phyloP scores from a whole-genome alignment of 2,113 vertebrate genomes.

The Microtus oregoni region DNA sequence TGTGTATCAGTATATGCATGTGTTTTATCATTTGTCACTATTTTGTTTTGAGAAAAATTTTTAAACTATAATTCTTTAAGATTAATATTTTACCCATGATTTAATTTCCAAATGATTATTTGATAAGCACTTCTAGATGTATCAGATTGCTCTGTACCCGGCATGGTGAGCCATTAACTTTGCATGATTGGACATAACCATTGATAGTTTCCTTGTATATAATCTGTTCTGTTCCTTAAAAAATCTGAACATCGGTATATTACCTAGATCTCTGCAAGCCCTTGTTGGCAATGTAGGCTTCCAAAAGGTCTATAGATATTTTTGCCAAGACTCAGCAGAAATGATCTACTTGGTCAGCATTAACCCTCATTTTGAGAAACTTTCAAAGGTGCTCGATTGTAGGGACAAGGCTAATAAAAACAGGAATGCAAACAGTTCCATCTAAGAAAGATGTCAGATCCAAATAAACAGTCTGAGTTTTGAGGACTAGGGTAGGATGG shows the following conservation, averaged over 20 bases:
- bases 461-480: background rate
- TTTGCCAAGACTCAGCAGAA: background rate
- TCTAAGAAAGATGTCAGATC: constrained; percentile 34
- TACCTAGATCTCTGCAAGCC: background rate
- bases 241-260: background rate
- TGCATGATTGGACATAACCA: constrained; percentile 24
- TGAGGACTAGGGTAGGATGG: background rate
- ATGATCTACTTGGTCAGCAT: background rate
- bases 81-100: constrained; percentile 40
- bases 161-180: constrained; percentile 20
- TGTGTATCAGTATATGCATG: background rate
- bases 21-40: constrained; percentile 43
- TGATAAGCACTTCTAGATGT: constrained; percentile 44
- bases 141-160: constrained; percentile 21
- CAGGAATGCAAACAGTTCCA: background rate
- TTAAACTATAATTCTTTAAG: constrained; percentile 32
- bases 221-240: constrained; percentile 15
- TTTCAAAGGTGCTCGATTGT: constrained; percentile 7
- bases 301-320: background rate
- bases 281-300: background rate
- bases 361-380: background rate
- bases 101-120: constrained; percentile 51
- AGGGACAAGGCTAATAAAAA: background rate
- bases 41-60: constrained; percentile 49
- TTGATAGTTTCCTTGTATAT: constrained; percentile 31